These are phyloP conservation scores for Enteromius mattozi DNA, from an alignment of 2,797 vertebrate genomes.

Conservation along the genomic window DNA sequence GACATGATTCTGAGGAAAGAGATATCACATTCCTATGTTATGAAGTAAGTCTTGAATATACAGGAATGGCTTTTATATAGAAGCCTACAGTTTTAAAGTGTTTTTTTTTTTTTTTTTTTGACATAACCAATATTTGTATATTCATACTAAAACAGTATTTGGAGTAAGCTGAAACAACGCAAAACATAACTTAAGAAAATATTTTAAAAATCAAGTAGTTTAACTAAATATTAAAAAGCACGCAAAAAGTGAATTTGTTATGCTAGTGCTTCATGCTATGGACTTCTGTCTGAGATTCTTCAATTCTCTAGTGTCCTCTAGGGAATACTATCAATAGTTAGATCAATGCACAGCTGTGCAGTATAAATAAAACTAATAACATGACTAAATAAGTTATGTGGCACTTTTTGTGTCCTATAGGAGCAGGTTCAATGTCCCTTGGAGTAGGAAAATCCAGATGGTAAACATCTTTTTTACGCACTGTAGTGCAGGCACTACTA, in stretches of 20 bases:
- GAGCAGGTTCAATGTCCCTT: neutral
- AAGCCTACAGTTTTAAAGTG: neutral
- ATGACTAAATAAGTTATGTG: conserved; percentile 7
- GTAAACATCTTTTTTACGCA: neutral
- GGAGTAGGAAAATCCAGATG: neutral
- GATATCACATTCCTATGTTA: neutral
- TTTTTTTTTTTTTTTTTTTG: neutral
- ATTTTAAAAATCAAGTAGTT: neutral
- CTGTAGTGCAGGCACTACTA: neutral
- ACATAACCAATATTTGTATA: neutral
- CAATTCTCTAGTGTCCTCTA: conserved; percentile 15
- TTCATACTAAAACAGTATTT: neutral
- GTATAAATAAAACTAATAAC: conserved; percentile 3
- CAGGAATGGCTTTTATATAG: neutral
- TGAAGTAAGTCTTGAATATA: neutral
- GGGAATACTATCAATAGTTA: neutral
- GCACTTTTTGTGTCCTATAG: neutral
- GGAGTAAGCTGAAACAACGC: neutral
- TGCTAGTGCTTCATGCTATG: neutral
- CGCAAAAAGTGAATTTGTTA: neutral
- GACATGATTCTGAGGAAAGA: neutral
- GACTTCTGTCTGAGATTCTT: neutral
- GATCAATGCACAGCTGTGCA: conserved; percentile 17
- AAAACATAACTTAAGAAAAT: neutral
- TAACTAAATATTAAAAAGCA: neutral